A percentile compares a stretch with the other conserved stretches of the same genome.
Evolutionary conservation across 35 echinoderm and acorn worm species (phyloP).

Genomic region (Apostichopus parvimensis): DNA sequence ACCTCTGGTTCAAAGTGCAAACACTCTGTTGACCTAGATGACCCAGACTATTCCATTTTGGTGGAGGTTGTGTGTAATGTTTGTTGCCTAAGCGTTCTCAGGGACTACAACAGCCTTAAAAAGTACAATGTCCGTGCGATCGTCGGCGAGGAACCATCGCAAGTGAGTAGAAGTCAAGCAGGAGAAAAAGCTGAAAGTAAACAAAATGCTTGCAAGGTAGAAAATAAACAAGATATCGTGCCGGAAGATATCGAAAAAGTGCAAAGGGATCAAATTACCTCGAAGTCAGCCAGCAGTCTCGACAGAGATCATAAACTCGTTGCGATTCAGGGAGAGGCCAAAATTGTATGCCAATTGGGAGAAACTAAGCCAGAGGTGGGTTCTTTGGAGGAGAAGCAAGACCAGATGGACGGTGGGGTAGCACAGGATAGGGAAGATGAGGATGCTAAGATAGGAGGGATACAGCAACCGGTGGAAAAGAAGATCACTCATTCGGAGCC

Average conservation of each 20-base stretch:
- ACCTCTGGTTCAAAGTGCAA: slow-evolving; percentile 35
- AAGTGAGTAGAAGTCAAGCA: slow-evolving; percentile 5
- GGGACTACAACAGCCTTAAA: slow-evolving; percentile 71
- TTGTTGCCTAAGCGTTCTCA: slow-evolving; percentile 85
- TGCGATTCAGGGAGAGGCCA: background rate
- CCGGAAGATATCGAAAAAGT: no score
- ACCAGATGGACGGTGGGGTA: no score
- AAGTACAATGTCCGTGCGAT: slow-evolving; percentile 78
- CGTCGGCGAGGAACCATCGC: slow-evolving; percentile 22
- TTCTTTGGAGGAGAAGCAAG: background rate
- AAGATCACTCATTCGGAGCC: background rate
- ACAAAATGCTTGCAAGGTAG: background rate
- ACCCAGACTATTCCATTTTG: slow-evolving; percentile 73
- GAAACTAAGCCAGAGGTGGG: background rate
- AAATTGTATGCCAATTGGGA: background rate
- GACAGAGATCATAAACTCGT: background rate
- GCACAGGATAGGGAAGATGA: background rate
- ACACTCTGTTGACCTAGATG: slow-evolving; percentile 72
- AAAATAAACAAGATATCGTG: background rate
- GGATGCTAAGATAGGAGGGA: background rate
- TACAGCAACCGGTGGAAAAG: background rate
- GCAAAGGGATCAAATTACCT: no score
- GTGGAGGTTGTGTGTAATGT: slow-evolving; percentile 82
- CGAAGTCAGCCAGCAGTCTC: no score
- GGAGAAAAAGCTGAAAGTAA: background rate